Base-by-base conservation (phyloP, 2,888 invertebrate genomes). In the Cyclophora punctaria region DNA sequence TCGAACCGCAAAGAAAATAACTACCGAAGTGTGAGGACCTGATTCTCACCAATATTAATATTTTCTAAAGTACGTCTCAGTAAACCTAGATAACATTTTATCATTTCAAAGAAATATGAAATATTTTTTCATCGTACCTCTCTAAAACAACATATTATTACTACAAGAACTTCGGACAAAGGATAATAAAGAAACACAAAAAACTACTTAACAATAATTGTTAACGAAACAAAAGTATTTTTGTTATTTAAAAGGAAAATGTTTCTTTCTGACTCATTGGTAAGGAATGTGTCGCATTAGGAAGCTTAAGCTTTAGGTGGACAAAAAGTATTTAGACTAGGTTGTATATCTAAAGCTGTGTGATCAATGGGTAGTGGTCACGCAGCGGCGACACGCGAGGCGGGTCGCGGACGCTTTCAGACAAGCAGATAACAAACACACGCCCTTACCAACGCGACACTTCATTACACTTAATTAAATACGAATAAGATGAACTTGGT, bases 361-460 rank as follows among this genome's bases (percentile, higher is more conserved):
- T 83, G 83, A 83, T 84, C 80, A 75, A 84, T 80, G 75, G 72
- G 53, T 64, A 53, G 54, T 60, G 77, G 80, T 80, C 83, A 84
- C 83, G 83, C 80, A 80, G 76, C 52, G 49, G 49, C 55, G 47
- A 62, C 83, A 83, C 82, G 82, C 82, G 64, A 80, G 59, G 59
- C 60, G 52, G 60, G 61, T 67, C 72, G 73, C 65, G 54, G 52
- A 53, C 56, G 51, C 53, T 57, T 58, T 60, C 7, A 4, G 43
- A 7, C 20, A 43, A 34, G 34, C 20, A 33, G 3, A 44, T 33
- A 44, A 44, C 34, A 5, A 34, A 4, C 34, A 34, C 33, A 4
- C 20, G 6, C 34, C 34, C 7, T 4, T 2, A 44, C 20, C 44
- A 7, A 33, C 44, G 44, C 34, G 33, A 44, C 34, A 33, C 34